Conservation (phyloP, 2,113 vertebrate genomes). For the Xiphorhynchus elegans region DNA sequence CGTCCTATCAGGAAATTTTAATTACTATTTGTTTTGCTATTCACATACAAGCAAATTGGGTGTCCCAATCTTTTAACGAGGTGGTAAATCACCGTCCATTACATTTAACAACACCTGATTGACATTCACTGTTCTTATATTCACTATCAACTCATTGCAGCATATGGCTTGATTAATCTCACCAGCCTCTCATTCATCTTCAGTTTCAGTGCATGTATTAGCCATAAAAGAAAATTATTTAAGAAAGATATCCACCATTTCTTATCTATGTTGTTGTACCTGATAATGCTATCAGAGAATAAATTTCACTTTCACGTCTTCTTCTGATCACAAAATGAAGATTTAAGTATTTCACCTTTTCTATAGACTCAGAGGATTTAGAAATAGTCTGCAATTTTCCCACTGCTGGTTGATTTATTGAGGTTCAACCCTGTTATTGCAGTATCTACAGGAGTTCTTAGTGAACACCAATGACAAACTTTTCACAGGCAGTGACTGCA, state of each 20-base stretch:
- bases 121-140: conserved; percentile 21
- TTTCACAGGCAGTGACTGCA: background rate
- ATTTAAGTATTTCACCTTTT: conserved; percentile 39
- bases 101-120: conserved; percentile 28
- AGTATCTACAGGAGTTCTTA: background rate
- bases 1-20: background rate
- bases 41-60: background rate
- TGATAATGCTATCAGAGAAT: background rate
- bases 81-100: conserved; percentile 31
- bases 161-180: conserved; percentile 13
- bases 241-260: background rate
- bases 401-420: background rate
- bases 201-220: background rate
- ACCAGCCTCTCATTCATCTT: conserved; percentile 18
- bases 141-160: background rate
- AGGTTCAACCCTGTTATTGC: background rate
- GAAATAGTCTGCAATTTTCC: background rate
- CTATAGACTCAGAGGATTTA: background rate
- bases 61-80: conserved; percentile 10
- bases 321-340: conserved; percentile 20
- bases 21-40: conserved; percentile 18
- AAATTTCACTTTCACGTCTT: background rate
- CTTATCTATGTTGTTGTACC: background rate
- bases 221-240: conserved; percentile 5
- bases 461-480: background rate